Evolutionary conservation across 2,888 invertebrate genomes (phyloP).

Genomic region (Rotaria magnacalcarata): DNA sequence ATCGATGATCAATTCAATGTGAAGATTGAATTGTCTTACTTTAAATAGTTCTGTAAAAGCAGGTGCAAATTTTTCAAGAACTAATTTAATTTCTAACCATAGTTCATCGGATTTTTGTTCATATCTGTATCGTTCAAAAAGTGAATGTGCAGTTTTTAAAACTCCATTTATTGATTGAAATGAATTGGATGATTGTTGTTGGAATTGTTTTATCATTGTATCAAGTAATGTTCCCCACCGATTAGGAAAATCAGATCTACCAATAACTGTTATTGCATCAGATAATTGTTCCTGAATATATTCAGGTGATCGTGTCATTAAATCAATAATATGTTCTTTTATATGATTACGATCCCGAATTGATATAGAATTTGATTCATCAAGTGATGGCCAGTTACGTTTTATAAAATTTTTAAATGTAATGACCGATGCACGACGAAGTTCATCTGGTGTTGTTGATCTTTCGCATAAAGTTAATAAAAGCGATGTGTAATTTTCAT

Average conservation of each 20-base stretch:
- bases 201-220: constrained; percentile 86
- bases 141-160: constrained; percentile 85
- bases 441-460: constrained; percentile 68
- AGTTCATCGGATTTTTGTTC: constrained; percentile 89
- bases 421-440: constrained; percentile 82
- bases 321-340: constrained; percentile 77
- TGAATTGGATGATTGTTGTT: constrained; percentile 69
- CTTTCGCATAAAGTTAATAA: constrained; percentile 80
- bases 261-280: constrained; percentile 89
- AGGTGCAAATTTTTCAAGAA: constrained; percentile 83
- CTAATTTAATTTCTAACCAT: constrained; percentile 94
- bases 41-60: constrained; percentile 84
- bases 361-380: constrained; percentile 39
- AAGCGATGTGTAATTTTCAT: constrained; percentile 81
- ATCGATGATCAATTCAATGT: too few relatives aligned
- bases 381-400: constrained; percentile 72
- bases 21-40: constrained; percentile 60
- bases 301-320: constrained; percentile 86
- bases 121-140: constrained; percentile 88
- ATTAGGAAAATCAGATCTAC: constrained; percentile 89
- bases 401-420: constrained; percentile 94
- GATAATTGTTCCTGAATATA: constrained; percentile 79
- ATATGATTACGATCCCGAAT: constrained; percentile 72
- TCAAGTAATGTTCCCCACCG: constrained; percentile 89
- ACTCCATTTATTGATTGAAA: constrained; percentile 90